Base-by-base conservation (phyloP, 2,113 vertebrate genomes). In the Pogonocichla stellata region DNA sequence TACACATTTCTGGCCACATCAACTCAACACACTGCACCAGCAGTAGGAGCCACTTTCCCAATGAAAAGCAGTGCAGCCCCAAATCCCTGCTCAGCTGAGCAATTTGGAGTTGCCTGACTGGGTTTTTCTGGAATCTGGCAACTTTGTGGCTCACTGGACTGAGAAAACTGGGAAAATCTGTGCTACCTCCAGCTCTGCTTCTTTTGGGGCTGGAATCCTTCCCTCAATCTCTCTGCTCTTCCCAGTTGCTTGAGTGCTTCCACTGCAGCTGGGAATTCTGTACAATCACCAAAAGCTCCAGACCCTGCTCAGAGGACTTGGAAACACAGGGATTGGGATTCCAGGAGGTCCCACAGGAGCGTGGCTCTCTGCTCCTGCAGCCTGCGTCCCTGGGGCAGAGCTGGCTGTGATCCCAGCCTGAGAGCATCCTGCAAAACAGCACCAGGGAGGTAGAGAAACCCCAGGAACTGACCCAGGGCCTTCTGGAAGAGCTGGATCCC, bases 361-460 rank as follows among this genome's bases (percentile, higher is more conserved):
- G 6, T 9, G 19, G 33, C 6, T 48, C 13, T 48, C 36, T 33
- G 67, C 45, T 91, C 5, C 62, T 24, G 71, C 75, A 33, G 38
- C 19, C 58, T 11, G 20, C 8, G 1, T 34, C 43, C 62, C 71
- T 5, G 2, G 28, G 48, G 23, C 50, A 75, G 75, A 51, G 48
- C 34, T 0, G 0, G 42, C 64, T 86, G 80, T 0, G 3, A 67
- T 31, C 34, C 28, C 2, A 0, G 36, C 72, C 47, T 8, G 0
- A 9, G 0, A 0, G 40, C 57, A 8, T 66, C 47, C 89, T 58
- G 54, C 13, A 54, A 61, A 9, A 1, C 36, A 58, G 51, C 26
- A 2, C 11, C 34, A 61, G 67, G 72, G 67, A 92, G 66, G 62
- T 16, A 60, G 64, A 83, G 85, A 94, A 95, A 19, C 14, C 15